Evolutionary conservation across 2,797 vertebrate species (phyloP).

Genomic region (Cercopithecus neglectus): DNA sequence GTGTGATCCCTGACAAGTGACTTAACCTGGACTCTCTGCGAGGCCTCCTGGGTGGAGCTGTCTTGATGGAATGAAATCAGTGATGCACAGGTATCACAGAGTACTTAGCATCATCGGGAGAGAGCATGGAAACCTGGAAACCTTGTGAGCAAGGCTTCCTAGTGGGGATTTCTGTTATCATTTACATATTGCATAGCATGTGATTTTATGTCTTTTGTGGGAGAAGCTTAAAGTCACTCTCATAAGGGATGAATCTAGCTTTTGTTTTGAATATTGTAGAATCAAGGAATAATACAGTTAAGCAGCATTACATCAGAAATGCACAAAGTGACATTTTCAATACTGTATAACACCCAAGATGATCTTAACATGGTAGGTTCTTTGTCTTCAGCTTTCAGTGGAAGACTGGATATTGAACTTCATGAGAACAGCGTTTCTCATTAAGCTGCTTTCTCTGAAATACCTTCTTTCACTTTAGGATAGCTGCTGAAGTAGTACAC

Average conservation of each 20-base stretch:
- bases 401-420: not conserved
- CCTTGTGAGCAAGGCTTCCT: not conserved
- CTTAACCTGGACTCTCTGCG: rapidly evolving
- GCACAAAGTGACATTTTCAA: not conserved
- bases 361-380: not conserved
- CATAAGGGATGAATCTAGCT: not conserved
- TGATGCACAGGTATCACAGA: too few relatives aligned
- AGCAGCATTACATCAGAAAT: not conserved
- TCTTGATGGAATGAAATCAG: not conserved
- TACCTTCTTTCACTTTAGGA: not conserved
- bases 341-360: too few relatives aligned
- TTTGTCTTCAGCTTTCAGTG: not conserved
- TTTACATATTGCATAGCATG: too few relatives aligned
- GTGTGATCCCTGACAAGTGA: not conserved
- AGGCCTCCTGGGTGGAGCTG: too few relatives aligned
- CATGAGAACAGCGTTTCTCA: not conserved
- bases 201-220: not conserved
- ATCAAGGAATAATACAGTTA: not conserved
- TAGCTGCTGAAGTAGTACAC: not conserved
- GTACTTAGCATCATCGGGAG: not conserved
- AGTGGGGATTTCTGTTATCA: not conserved
- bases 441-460: not conserved
- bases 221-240: not conserved
- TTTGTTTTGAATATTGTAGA: not conserved
- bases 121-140: not conserved